Conservation (phyloP, 2,113 vertebrate genomes). For the Megatriorchis doriae region DNA sequence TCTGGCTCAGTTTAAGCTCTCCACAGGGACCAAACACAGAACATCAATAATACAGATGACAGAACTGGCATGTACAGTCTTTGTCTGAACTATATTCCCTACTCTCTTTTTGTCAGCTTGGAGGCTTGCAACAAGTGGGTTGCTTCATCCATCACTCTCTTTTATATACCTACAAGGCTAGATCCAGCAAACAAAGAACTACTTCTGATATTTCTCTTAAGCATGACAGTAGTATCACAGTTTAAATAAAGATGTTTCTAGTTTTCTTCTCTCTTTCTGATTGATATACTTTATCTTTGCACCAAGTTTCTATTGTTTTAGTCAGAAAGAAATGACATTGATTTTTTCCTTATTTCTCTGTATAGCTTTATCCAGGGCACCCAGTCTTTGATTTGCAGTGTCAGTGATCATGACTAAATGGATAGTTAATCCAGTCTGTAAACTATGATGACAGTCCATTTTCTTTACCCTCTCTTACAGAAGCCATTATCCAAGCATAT, state of each 20-base stretch:
- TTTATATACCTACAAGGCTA: neutral
- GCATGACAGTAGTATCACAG: neutral
- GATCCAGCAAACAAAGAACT: neutral
- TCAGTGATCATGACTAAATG: neutral
- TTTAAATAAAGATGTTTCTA: neutral
- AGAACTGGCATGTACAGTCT: conserved; percentile 9
- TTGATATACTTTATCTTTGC: neutral
- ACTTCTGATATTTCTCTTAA: neutral
- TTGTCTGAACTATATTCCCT: conserved; percentile 29
- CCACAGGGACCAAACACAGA: conserved; percentile 16
- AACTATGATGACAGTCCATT: neutral
- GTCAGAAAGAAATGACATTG: neutral
- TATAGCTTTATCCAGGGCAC: neutral
- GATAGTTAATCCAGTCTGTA: neutral
- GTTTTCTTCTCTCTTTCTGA: neutral
- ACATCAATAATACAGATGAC: conserved; percentile 12
- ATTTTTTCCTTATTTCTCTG: neutral
- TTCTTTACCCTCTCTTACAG: neutral
- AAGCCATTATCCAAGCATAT: neutral
- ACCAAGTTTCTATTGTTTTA: neutral
- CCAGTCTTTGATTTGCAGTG: neutral
- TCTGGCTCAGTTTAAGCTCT: conserved; percentile 14
- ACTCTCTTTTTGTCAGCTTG: neutral
- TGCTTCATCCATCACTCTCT: conserved; percentile 19
- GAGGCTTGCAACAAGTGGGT: neutral